These are phyloP conservation scores for Eulemur mongoz DNA, from an alignment of 2,797 vertebrate genomes.

Conservation along the genomic window DNA sequence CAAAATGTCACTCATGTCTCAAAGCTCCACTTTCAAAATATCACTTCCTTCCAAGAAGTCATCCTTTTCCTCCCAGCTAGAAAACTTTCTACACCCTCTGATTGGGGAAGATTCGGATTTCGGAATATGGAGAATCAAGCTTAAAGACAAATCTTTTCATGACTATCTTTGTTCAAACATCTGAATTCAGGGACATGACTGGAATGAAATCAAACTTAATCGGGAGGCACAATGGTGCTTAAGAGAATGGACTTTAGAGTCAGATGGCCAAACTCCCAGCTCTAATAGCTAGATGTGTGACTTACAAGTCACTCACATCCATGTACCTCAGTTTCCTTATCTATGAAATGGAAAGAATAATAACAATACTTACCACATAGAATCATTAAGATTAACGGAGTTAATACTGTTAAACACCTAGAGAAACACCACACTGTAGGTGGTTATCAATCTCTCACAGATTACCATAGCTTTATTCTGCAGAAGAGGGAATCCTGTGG, in stretches of 20 bases:
- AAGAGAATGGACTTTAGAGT: not conserved
- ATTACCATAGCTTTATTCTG: not conserved
- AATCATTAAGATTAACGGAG: not conserved
- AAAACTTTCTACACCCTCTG: not conserved
- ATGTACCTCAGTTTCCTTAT: not conserved
- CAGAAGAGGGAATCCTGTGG: not conserved
- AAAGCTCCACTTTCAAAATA: not conserved
- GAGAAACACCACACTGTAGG: not conserved
- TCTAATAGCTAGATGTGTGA: not conserved
- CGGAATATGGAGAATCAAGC: not conserved
- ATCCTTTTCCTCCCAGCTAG: not conserved
- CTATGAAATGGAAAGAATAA: not conserved
- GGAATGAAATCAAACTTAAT: not conserved
- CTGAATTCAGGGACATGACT: not conserved
- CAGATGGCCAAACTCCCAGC: not conserved
- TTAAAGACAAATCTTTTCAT: not conserved
- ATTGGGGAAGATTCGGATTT: not conserved
- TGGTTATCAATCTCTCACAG: not conserved
- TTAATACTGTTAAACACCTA: not conserved
- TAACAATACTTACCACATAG: not conserved
- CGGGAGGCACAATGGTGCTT: not conserved
- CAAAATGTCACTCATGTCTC: slow-evolving; percentile 5
- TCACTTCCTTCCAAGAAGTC: not conserved
- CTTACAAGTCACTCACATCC: not conserved
- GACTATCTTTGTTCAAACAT: not conserved